Base-by-base conservation (phyloP, 2,113 vertebrate genomes). In the Protobothrops mucrosquamatus region DNA sequence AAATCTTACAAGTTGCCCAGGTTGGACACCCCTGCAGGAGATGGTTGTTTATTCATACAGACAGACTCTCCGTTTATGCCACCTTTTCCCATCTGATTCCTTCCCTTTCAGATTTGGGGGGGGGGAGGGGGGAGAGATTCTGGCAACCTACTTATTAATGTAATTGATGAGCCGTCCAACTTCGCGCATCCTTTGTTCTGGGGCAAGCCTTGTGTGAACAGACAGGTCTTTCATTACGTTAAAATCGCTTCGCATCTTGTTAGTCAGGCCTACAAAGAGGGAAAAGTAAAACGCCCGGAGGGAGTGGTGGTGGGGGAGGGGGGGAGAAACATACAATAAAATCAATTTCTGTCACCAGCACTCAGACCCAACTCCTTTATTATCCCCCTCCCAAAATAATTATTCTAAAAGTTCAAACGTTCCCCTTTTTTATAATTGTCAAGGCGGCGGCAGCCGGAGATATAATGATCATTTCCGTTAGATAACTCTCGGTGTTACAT, bases 191-290 rank as follows among this genome's bases (percentile, higher is more conserved):
- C 99, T 97, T 93, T 98, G 97, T 43, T 98, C 98, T 0, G 99
- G 99, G 0, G 95, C 95, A 89, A 99, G 96, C 92, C 98, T 97
- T 0, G 99, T 99, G 92, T 99, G 98, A 3, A n/a, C 2, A 2
- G 97, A 96, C 93, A 99, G 93, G 93, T 99, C 99, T 46, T 98
- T 99, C 99, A 99, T 99, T 94, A 99, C 98, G 1, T 52, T 98
- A 94, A 98, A 99, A 95, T 99, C 99, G 1, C 43, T 96, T 3
- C 99, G 98, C 98, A 99, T 99, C 96, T 98, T 99, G 81, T 99
- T 98, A 0, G 99, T 99, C 90, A 99, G 94, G 4, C 99, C 99
- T 99, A 96, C 54, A 3, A 95, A 91, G 15, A 24, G 22, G 64
- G 93, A 91, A 91, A 89, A 22, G 43, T 14, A 51, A 1, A 11